Conservation (phyloP, 30 jellyfish, hydroid and myxozoan genomes). For the Turritopsis dohrnii region DNA sequence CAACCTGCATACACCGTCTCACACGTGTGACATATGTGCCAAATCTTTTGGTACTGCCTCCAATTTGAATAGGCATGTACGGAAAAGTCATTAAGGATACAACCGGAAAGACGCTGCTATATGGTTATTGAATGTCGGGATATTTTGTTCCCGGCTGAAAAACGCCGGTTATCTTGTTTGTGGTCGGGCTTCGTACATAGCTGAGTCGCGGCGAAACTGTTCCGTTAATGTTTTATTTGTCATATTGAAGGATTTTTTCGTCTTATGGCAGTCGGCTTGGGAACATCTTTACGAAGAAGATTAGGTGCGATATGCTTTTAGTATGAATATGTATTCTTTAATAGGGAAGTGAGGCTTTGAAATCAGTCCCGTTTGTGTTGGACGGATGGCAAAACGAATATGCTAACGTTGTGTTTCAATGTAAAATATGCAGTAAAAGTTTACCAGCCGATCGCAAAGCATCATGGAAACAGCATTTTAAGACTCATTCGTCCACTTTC, state of each 20-base stretch:
- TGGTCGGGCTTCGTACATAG: no score
- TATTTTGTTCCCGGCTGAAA: no score
- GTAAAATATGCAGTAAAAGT: not conserved
- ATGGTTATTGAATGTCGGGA: no score
- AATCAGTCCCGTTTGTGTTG: not conserved
- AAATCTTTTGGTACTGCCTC: constrained; percentile 14
- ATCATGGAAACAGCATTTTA: not conserved
- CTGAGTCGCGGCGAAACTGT: no score
- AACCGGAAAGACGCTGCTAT: not conserved
- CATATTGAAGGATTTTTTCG: no score
- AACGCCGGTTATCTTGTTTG: no score
- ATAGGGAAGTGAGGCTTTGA: not conserved
- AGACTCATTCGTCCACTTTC: not conserved
- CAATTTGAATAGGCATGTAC: constrained; percentile 1
- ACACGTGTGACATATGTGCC: not conserved
- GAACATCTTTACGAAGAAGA: no score
- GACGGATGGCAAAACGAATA: not conserved
- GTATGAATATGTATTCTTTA: not conserved
- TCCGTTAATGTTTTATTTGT: no score
- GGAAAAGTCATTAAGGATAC: not conserved
- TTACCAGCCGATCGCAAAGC: not conserved
- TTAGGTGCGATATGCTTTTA: no score
- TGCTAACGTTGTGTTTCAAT: not conserved
- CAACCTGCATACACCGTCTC: constrained; percentile 3
- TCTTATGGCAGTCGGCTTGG: no score